These are phyloP conservation scores for Philaethria dido DNA, from an alignment of 2,888 invertebrate genomes.

Conservation along the genomic window DNA sequence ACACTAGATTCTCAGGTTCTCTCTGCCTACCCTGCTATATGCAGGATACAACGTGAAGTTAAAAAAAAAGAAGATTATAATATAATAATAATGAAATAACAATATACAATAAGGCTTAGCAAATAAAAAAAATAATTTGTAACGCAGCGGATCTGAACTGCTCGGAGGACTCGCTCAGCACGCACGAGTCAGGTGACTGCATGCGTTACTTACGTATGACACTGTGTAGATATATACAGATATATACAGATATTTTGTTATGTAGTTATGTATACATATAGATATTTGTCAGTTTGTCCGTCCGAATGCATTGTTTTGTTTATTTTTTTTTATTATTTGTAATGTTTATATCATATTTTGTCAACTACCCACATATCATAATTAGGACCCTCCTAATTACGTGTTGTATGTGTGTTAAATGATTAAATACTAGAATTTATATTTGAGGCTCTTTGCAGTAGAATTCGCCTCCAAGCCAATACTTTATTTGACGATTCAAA, in stretches of 20 bases:
- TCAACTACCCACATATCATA: constrained; percentile 7
- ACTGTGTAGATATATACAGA: constrained; percentile 42
- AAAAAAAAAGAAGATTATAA: no score
- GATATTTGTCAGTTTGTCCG: constrained; percentile 17
- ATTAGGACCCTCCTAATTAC: no score
- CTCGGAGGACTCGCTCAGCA: constrained; percentile 91
- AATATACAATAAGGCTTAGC: constrained; percentile 15
- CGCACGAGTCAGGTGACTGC: constrained; percentile 91
- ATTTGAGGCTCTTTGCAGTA: no score
- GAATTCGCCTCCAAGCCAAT: no score
- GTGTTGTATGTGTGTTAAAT: no score
- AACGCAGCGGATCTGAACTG: constrained; percentile 90
- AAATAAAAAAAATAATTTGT: constrained; percentile 51
- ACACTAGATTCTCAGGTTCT: no score
- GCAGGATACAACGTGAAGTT: no score
- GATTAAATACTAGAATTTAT: no score
- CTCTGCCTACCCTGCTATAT: no score
- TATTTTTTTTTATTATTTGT: not conserved
- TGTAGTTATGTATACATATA: constrained; percentile 46
- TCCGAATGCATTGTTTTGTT: constrained; percentile 15
- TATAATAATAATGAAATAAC: not conserved
- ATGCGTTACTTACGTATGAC: constrained; percentile 56
- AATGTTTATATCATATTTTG: not conserved
- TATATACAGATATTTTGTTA: constrained; percentile 54
- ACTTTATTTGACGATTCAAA: no score